Conservation (phyloP, 2,797 vertebrate species). For the Gymnothorax javanicus region DNA sequence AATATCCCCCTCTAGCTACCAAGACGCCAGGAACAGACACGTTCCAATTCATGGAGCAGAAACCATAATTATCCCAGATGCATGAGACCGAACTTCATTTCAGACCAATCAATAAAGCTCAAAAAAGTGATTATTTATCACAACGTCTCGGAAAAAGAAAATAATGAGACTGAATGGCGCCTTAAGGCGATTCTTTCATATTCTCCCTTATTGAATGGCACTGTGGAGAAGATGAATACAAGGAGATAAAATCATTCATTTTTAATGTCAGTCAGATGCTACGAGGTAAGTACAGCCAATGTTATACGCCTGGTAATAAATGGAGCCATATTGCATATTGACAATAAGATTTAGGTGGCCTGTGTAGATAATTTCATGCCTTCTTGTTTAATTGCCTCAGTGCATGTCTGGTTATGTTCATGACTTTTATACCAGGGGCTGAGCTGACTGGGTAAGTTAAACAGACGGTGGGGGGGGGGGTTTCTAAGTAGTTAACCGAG, state of each 20-base stretch:
- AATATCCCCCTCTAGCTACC: constrained; percentile 50
- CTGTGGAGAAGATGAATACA: constrained; percentile 62
- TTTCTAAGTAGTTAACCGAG: constrained; percentile 53
- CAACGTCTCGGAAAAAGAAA: constrained; percentile 68
- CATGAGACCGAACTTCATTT: constrained; percentile 65
- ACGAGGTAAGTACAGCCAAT: constrained; percentile 66
- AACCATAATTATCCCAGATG: constrained; percentile 67
- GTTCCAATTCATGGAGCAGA: neutral
- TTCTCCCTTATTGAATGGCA: constrained; percentile 68
- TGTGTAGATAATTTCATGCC: constrained; percentile 72
- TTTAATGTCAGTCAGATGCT: constrained; percentile 76
- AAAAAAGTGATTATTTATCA: constrained; percentile 72
- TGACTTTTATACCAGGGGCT: constrained; percentile 69
- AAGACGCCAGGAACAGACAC: constrained; percentile 41
- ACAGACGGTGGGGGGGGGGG: constrained; percentile 63
- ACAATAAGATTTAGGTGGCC: constrained; percentile 67
- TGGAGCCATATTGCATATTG: constrained; percentile 72
- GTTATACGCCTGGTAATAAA: constrained; percentile 65
- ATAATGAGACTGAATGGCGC: constrained; percentile 71
- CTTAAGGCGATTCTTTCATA: constrained; percentile 70
- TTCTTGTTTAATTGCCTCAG: constrained; percentile 68
- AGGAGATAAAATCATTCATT: constrained; percentile 72
- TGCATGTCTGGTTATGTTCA: constrained; percentile 67
- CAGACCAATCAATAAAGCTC: constrained; percentile 70
- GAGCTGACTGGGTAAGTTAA: constrained; percentile 65